These are phyloP conservation scores for Sinocyclocheilus grahami DNA, from an alignment of 2,113 vertebrate species.

Conservation along the genomic window DNA sequence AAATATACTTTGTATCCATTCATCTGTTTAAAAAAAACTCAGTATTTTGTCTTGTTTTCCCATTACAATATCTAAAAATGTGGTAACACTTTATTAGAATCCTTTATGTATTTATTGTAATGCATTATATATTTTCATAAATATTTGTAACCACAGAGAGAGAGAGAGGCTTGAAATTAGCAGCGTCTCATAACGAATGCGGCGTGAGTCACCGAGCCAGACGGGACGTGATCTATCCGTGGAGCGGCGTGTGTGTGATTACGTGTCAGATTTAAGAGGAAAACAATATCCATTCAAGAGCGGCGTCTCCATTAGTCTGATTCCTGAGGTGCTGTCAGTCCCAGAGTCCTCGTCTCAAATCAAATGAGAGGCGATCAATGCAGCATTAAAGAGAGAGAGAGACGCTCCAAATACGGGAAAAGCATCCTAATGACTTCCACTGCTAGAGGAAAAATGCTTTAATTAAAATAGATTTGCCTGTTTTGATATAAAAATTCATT, in stretches of 20 bases:
- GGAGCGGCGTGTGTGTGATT: background rate
- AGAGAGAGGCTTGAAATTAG: too few species aligned
- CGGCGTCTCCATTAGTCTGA: conserved; percentile 68
- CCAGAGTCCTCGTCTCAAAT: conserved; percentile 67
- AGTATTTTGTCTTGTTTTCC: too few species aligned
- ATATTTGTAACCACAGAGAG: too few species aligned
- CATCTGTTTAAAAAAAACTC: too few species aligned
- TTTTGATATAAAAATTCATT: conserved; percentile 53
- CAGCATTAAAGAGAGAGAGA: conserved; percentile 68
- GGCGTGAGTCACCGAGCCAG: too few species aligned
- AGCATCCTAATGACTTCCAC: conserved; percentile 67
- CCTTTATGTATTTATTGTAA: too few species aligned
- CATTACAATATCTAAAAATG: too few species aligned
- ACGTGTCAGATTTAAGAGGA: conserved; percentile 65
- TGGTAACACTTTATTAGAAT: too few species aligned
- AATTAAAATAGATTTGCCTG: conserved; percentile 66
- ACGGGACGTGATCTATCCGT: too few species aligned
- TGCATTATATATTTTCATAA: too few species aligned
- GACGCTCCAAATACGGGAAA: conserved; percentile 57
- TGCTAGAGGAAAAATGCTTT: conserved; percentile 58
- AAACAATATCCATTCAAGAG: conserved; percentile 74
- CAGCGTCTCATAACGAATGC: too few species aligned
- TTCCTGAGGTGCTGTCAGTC: conserved; percentile 64
- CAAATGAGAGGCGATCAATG: conserved; percentile 72
- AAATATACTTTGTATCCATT: too few species aligned